Base-by-base conservation (phyloP, 2,888 invertebrate species). In the Torymus aiolomorphi region DNA sequence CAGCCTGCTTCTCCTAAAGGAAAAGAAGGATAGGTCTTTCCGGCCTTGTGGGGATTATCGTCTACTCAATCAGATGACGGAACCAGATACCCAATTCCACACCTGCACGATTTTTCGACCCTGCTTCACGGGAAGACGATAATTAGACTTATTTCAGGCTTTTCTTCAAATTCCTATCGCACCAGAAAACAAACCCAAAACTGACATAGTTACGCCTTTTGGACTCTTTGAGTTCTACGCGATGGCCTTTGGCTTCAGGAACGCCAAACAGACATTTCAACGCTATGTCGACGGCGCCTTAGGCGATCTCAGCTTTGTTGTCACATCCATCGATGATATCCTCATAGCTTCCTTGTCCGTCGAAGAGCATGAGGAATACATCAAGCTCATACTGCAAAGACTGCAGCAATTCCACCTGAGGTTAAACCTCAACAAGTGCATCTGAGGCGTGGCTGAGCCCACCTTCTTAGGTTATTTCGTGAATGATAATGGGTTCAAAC, bases 191-290 rank as follows among this genome's bases (percentile, higher is more conserved):
- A 69, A 57, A 16, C 13, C 10, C 0, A 80, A 77, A 51, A 77
- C 77, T 8, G 76, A 76, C 0, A 65, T 78, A 2, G 65, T 56
- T 13, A 79, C 78, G 49, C 79, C 77, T n/a, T 74, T 59, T 31
- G 74, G 77, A 69, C 31, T 76, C 2, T 78, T 62, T 54, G 80
- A 80, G 59, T 75, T 66, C 42, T n/a, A 18, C n/a, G 57, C 51
- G 49, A 71, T 75, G 66, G 70, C 71, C 11, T 66, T 71, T 52
- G 80, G 80, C 49, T 54, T 80, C 4, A 18, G 71, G 10, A 80
- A 80, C 57, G 70, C 76, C 2, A 65, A 59, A 3, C 80, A 80
- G 56, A 66, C 75, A 5, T 76, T 80, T 18, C 76, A 70, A 51
- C 24, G 80, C 2, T 70, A 75, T 24, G 59, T 80, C 13, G 56